These are phyloP conservation scores for Nebria brevicollis DNA, from an alignment of 2,888 invertebrate genomes.

Conservation along the genomic window DNA sequence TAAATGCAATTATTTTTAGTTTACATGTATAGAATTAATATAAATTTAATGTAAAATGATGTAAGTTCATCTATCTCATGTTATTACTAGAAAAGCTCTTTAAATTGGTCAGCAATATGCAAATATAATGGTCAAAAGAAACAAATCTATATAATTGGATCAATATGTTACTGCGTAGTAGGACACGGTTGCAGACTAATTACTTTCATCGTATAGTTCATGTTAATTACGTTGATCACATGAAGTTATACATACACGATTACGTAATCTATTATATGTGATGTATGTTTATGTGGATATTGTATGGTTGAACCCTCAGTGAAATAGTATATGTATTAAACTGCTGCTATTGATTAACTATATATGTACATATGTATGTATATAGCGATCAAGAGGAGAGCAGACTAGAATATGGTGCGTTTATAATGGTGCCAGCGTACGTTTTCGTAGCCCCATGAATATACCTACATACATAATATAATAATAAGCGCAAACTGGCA, in stretches of 20 bases:
- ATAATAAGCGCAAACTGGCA: too few relatives aligned
- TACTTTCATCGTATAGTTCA: constrained; percentile 5
- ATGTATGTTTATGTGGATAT: constrained; percentile 9
- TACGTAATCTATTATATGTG: constrained; percentile 35
- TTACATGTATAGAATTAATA: too few relatives aligned
- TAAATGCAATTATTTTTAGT: too few relatives aligned
- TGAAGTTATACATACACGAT: constrained; percentile 23
- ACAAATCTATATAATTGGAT: not conserved
- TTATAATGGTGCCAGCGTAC: constrained; percentile 36
- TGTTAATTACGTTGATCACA: constrained; percentile 24
- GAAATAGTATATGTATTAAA: not conserved
- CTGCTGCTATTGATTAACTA: constrained; percentile 35
- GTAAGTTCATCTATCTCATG: too few relatives aligned
- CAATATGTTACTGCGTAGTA: not conserved
- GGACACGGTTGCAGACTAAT: not conserved
- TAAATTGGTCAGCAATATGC: not conserved
- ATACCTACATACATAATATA: constrained; percentile 3
- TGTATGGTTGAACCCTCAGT: constrained; percentile 8
- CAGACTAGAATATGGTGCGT: constrained; percentile 33
- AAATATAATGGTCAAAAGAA: not conserved
- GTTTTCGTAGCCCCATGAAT: constrained; percentile 16
- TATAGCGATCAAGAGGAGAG: constrained; percentile 11
- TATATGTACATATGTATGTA: not conserved
- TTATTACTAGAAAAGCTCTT: not conserved
- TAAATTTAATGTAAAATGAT: too few relatives aligned